phyloP scores from a whole-genome alignment of 2,113 vertebrate genomes.

The Polyodon spathula region DNA sequence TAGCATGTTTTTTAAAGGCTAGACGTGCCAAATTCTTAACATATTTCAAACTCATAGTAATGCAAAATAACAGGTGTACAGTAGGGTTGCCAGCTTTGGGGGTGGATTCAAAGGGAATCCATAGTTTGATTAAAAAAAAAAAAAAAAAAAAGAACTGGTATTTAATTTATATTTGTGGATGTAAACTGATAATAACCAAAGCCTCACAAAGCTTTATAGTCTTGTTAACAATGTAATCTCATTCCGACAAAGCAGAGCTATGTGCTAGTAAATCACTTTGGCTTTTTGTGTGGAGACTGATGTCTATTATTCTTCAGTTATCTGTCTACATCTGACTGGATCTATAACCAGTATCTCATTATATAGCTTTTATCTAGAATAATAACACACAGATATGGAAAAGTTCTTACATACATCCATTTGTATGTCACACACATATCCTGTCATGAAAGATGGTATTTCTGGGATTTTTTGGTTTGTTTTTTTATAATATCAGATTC shows the following conservation, averaged over 20 bases:
- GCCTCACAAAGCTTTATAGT: slow-evolving; percentile 1
- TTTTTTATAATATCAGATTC: no score
- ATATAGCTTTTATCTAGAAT: no score
- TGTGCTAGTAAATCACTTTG: slow-evolving; percentile 5
- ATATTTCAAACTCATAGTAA: slow-evolving; percentile 62
- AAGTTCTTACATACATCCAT: no score
- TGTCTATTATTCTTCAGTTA: neutral
- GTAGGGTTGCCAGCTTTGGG: slow-evolving; percentile 36
- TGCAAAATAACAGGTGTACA: slow-evolving; percentile 54
- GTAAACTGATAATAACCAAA: slow-evolving; percentile 22
- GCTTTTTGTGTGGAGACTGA: neutral
- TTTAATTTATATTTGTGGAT: slow-evolving; percentile 34
- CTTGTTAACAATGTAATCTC: slow-evolving; percentile 8
- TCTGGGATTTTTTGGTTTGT: no score
- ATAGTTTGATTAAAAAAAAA: no score
- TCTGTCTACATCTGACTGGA: neutral
- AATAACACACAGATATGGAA: no score
- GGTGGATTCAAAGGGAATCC: slow-evolving; percentile 30
- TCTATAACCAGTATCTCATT: neutral
- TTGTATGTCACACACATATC: no score
- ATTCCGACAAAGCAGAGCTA: slow-evolving; percentile 10
- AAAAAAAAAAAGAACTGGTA: slow-evolving; percentile 24
- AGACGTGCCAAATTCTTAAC: slow-evolving; percentile 55
- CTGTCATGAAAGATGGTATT: no score
- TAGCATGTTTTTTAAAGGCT: slow-evolving; percentile 32